Evolutionary conservation across 2,113 vertebrate species (phyloP).

Genomic region (Odocoileus virginianus): DNA sequence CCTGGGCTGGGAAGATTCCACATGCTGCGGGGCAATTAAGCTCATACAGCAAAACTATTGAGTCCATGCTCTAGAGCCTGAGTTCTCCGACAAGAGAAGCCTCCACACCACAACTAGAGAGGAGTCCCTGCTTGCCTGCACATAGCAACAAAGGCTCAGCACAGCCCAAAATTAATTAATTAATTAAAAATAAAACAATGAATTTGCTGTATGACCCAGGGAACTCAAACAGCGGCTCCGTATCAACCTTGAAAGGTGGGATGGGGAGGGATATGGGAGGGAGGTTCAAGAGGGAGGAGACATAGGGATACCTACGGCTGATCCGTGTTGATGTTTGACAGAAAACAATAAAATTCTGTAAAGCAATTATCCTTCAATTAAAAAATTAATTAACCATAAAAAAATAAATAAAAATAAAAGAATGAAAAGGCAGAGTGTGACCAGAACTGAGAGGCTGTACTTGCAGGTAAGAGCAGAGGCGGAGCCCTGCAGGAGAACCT

Average conservation of each 20-base stretch:
- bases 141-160: not conserved
- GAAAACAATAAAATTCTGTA: not conserved
- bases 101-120: fast-evolving
- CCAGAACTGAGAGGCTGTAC: not conserved
- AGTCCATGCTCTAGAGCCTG: not conserved
- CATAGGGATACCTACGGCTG: not conserved
- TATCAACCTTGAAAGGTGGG: not conserved
- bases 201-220: not conserved
- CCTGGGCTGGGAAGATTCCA: not conserved
- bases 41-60: fast-evolving
- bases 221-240: not conserved
- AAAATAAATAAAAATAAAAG: not conserved
- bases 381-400: not conserved
- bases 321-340: not conserved
- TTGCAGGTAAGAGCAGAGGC: not conserved
- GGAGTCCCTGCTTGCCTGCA: not conserved
- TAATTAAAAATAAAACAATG: not conserved
- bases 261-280: not conserved
- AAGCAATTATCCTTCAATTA: not conserved
- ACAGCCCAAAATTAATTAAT: not conserved
- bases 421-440: not conserved
- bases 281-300: not conserved
- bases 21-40: not conserved
- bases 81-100: not conserved
- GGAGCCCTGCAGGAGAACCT: too few species aligned